Evolutionary conservation across 2,888 invertebrate species (phyloP), one percentile per base, ranked within the genome.

Genomic region (Bhutanitis thaidina): DNA sequence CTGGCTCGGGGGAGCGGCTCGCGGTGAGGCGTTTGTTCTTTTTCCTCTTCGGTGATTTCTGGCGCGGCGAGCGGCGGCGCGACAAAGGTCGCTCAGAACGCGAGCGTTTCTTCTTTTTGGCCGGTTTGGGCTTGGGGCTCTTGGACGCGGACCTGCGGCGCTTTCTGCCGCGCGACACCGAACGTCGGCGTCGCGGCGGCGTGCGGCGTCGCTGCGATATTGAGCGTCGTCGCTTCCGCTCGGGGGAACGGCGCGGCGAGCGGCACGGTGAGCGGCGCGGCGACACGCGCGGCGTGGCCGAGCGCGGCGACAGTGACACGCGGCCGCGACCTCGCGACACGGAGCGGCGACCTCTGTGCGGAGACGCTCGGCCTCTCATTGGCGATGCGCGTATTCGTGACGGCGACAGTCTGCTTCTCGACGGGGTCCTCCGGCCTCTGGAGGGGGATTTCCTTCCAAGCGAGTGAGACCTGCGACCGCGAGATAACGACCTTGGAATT

Each of bases 71-170:
- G 67, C 71, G 51, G 67, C 60, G 64, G 71, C 77, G 56, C 37
- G 52, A 57, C 61, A 30, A 58, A 52, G 38, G 62, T 25, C 74
- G 67, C 52, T 67, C 64, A 15, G 76, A 71, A 27, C 75, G 75
- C 40, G 60, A 61, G 30, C 80, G 80, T 57, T 79, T 77, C 61
- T 77, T 80, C 57, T 79, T 76, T 58, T 80, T 78, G 29, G 58
- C 27, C 44, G 56, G 32, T 52, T 67, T 68, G 1, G 73, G 72
- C 41, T 75, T 75, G 38, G 77, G 74, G 46, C 65, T 70, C 34
- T 60, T 63, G 39, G 65, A 65, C 29, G 56, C 64, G 12, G 74
- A 71, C 34, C 74, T 74, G 4, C 74, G 66, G 0, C 77, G 70
- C 52, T 76, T 76, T 30, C 79, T 64, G 14, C 58, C 52, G 48